A percentile compares a stretch with the other conserved stretches of the same genome.
phyloP scores from a whole-genome alignment of 2,797 vertebrate species.

The Falco novaeseelandiae region DNA sequence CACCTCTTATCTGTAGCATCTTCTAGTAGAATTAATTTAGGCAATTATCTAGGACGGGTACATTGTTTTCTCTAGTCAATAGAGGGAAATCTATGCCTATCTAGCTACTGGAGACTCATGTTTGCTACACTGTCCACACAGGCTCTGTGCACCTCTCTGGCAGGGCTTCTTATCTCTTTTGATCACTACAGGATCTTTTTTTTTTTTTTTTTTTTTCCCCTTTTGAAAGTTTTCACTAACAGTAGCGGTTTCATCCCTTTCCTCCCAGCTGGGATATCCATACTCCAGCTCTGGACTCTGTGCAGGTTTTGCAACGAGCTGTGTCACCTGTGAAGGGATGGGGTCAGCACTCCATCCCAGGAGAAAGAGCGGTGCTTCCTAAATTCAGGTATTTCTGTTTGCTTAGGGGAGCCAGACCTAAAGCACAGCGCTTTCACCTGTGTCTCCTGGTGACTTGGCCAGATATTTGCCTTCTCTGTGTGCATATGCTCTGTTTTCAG shows the following conservation, averaged over 20 bases:
- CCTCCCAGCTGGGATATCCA: neutral
- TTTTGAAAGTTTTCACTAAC: neutral
- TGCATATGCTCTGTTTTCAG: neutral
- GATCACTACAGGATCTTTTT: neutral
- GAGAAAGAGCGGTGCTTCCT: neutral
- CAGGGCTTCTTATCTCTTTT: neutral
- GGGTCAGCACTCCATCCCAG: neutral
- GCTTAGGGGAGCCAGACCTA: neutral
- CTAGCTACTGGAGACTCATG: neutral
- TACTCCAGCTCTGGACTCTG: neutral
- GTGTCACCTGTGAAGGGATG: neutral
- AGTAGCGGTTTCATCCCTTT: neutral
- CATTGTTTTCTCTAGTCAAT: neutral
- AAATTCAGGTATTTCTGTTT: neutral
- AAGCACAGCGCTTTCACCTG: neutral
- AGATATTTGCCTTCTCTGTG: neutral
- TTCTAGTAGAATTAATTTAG: neutral
- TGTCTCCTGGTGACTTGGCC: neutral
- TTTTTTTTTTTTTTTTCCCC: neutral
- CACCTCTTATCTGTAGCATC: neutral
- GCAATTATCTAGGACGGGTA: neutral
- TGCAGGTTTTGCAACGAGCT: neutral
- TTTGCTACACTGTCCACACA: neutral
- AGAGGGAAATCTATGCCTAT: neutral
- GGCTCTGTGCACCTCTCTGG: neutral